Evolutionary conservation across 1,140 invertebrate species (phyloP).

Genomic region (Dendroctonus ponderosae): DNA sequence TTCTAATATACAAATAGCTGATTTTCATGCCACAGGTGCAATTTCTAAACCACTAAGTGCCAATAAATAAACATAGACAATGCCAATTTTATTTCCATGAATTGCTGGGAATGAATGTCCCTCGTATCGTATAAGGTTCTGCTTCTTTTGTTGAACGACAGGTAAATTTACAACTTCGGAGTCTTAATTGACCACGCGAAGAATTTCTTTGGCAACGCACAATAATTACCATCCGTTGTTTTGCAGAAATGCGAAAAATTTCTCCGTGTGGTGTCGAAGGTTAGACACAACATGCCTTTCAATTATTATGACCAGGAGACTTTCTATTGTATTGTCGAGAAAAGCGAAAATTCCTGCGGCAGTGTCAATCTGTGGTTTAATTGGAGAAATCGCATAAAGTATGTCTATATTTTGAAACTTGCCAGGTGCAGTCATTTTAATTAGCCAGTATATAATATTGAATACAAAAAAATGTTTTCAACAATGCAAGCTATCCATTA

Average conservation of each 20-base stretch:
- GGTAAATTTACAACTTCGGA: constrained; percentile 1
- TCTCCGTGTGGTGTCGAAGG: constrained; percentile 25
- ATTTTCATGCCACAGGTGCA: no score
- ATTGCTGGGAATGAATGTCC: no score
- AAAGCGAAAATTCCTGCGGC: constrained; percentile 6
- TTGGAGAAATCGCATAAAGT: constrained; percentile 9
- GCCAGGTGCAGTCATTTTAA: no score
- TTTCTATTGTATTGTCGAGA: constrained; percentile 20
- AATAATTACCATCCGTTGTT: constrained; percentile 21
- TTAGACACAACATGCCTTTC: constrained; percentile 24
- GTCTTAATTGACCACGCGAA: constrained; percentile 24
- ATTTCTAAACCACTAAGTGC: no score
- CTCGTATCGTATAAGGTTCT: not conserved
- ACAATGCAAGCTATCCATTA: no score
- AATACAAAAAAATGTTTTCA: no score
- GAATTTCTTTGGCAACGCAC: constrained; percentile 26
- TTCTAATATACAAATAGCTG: no score
- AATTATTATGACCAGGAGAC: constrained; percentile 25
- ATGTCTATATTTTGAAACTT: not conserved
- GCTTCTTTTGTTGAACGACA: not conserved
- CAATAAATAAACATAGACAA: no score
- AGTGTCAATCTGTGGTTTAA: constrained; percentile 14
- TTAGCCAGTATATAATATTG: no score
- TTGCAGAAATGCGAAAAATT: constrained; percentile 26
- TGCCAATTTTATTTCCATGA: no score